Base-by-base conservation (phyloP, 1,140 invertebrate genomes). In the Ruditapes philippinarum region DNA sequence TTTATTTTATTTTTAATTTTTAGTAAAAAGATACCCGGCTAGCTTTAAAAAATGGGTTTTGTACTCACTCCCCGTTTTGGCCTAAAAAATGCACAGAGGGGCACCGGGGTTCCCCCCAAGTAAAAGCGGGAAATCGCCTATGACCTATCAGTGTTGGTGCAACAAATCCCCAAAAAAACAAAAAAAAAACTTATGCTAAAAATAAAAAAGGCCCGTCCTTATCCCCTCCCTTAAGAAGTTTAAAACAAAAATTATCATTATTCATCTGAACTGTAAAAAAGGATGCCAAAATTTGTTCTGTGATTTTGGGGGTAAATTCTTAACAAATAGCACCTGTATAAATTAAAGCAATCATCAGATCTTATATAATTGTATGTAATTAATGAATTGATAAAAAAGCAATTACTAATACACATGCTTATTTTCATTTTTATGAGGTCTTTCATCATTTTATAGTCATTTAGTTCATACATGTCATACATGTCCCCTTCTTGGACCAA, bases 121-220 rank as follows among this genome's bases (percentile, higher is more conserved):
- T 51, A 51, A 51, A 51, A 22, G 9, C 22, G 49, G 49, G 22
- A 9, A 51, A 51, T 51, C 49, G 49, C 49, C 22, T 11, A 12
- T 11, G 9, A 22, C 9, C 22, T 22, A 12, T 51, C 9, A 22
- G 9, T 51, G 49, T 51, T 51, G 49, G 49, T 51, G 49, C 49
- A 51, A 51, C 22, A n/a, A n/a, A n/a, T n/a, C n/a, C n/a, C n/a
- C n/a, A n/a, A n/a, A n/a, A n/a, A n/a, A n/a, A n/a, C n/a, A n/a
- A n/a, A n/a, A n/a, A n/a, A n/a, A n/a, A n/a, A 45, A 76, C 51
- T 95, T 95, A 97, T 92, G 81, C 91, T 70, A 93, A 97, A 96
- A 73, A 95, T 96, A 28, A 97, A 91, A 95, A 97, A 97, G 51
- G 96, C 97, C 93, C 97, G 97, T 88, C 97, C 96, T 93, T 94